Evolutionary conservation across 1,140 invertebrate species (phyloP), one percentile per base, ranked within the genome.

Genomic region (Microplitis mediator): DNA sequence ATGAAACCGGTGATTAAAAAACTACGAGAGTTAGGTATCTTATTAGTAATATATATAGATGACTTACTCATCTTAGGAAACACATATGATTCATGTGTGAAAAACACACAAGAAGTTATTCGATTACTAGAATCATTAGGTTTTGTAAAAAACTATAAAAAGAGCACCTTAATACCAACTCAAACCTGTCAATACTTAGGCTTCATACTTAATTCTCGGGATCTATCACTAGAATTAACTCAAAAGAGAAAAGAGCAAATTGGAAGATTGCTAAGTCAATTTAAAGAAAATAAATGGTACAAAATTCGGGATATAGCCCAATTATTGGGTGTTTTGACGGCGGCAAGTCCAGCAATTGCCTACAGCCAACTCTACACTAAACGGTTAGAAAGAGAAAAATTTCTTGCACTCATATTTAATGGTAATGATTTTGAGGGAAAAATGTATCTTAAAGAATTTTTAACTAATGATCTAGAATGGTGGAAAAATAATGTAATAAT

Each of bases 281-380:
- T 62, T 64, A 23, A 52, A 68, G 11, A 23, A 63, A 45, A 39
- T 45, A 9, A n/a, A 56, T 4, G 14, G 11, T 71, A 71, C 56
- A 73, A 62, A 36, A 77, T 79, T 50, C 56, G 77, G 39, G 69
- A 77, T 35, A 69, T 75, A 13, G 75, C 75, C 4, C 58, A 32
- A 4, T 70, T 77, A 13, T 39, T 75, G 9, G 75, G 76, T 8
- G 45, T 69, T 60, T 39, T 77, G 50, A 64, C 14, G 11, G 74
- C 76, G 9, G 62, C 76, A 13, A 75, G 76, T 60, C 61, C 69
- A 50, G 76, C 74, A 2, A 69, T 74, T 3, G 51, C 36, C 3
- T 76, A 74, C 56, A 64, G 72, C 8, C 67, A 56, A 60, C 9
- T 74, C 11, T 71, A 76, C 56, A 72, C 64, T 50, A 77, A 74